Evolutionary conservation across 2,888 invertebrate species (phyloP).

Genomic region (Apamea monoglypha): DNA sequence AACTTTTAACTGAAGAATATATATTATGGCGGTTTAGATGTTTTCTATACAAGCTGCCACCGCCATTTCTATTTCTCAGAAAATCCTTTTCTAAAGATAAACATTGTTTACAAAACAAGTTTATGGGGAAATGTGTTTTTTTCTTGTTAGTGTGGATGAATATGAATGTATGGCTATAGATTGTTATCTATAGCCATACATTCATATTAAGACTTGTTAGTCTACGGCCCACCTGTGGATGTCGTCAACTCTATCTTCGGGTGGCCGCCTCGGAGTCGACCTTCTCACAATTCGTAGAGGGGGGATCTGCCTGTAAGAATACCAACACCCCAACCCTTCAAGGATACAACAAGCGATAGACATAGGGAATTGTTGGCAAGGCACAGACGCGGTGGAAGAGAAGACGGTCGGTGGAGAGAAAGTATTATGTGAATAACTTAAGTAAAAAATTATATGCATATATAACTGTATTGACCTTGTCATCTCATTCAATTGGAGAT

Average conservation of each 20-base stretch:
- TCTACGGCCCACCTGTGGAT: background rate
- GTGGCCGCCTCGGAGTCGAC: background rate
- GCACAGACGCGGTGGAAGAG: background rate
- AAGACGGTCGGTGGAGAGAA: background rate
- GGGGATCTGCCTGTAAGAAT: conserved; percentile 4
- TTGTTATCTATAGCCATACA: background rate
- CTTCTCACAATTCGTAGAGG: background rate
- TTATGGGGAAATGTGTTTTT: background rate
- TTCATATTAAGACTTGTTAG: no score
- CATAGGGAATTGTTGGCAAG: background rate
- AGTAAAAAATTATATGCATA: background rate
- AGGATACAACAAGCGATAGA: conserved; percentile 2
- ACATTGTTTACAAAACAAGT: background rate
- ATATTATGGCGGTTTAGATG: background rate
- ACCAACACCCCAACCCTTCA: conserved; percentile 15
- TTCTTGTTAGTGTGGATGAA: background rate
- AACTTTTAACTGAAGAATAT: background rate
- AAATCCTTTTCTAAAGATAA: background rate
- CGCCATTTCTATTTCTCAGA: no score
- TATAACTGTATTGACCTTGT: background rate
- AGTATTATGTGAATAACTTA: background rate
- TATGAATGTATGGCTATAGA: background rate
- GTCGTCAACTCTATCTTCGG: background rate
- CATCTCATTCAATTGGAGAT: background rate
- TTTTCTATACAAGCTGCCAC: background rate